A percentile compares a stretch with the other conserved stretches of the same genome.
Conservation (phyloP, 2,888 invertebrate species). For the Zygogramma bicolorata region DNA sequence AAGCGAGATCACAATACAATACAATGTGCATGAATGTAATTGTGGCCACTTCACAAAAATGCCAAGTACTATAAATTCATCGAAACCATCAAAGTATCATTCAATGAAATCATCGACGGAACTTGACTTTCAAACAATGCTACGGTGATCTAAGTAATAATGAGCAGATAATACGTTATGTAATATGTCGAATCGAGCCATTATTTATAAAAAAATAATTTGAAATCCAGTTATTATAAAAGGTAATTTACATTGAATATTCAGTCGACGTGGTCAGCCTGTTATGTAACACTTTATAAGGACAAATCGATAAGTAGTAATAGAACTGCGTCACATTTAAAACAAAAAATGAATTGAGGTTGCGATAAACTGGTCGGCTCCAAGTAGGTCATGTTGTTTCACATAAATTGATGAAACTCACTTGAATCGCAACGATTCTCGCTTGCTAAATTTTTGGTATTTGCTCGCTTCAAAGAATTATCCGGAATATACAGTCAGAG, state of each 20-base stretch:
- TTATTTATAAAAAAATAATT: not conserved
- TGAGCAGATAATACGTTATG: not conserved
- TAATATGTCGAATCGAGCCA: not conserved
- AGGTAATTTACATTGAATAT: conserved; percentile 21
- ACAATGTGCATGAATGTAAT: no score
- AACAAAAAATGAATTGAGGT: not conserved
- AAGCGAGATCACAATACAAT: no score
- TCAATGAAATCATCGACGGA: not conserved
- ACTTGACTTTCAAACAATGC: not conserved
- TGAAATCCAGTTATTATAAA: conserved; percentile 16
- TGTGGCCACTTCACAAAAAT: not conserved
- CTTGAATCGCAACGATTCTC: not conserved
- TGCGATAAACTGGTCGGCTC: not conserved
- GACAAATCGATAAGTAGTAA: conserved; percentile 21
- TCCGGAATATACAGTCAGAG: no score
- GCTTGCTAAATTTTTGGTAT: not conserved
- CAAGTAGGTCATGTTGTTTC: not conserved
- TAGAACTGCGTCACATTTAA: not conserved
- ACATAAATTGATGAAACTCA: not conserved
- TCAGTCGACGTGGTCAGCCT: conserved; percentile 10
- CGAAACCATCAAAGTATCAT: not conserved
- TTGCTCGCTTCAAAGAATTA: no score
- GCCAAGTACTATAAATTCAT: not conserved
- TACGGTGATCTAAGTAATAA: not conserved
- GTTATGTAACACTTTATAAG: conserved; percentile 20